phyloP scores from a whole-genome alignment of 2,113 vertebrate genomes.

The Anguilla rostrata region DNA sequence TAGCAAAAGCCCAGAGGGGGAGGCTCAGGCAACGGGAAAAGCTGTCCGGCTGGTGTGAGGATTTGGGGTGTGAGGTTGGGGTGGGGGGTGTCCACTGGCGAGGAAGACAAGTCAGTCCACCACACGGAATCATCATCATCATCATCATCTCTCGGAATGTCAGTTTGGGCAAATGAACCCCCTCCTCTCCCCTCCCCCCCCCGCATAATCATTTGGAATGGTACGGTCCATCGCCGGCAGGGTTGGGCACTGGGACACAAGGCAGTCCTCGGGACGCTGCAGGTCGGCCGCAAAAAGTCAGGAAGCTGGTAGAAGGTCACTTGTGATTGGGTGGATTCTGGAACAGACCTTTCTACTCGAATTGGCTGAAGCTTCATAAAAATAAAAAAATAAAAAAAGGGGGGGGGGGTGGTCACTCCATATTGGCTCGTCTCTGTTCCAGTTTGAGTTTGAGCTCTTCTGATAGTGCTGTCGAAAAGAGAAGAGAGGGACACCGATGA shows the following conservation, averaged over 20 bases:
- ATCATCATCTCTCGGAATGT: neutral
- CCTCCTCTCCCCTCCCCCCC: neutral
- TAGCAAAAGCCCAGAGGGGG: neutral
- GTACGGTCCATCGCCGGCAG: neutral
- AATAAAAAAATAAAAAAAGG: no score
- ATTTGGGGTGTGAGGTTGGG: neutral
- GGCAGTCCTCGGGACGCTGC: neutral
- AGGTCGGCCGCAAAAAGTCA: neutral
- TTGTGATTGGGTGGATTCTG: slow-evolving; percentile 32
- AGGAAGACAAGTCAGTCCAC: neutral
- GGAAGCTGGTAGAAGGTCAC: slow-evolving; percentile 39
- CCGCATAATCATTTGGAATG: neutral
- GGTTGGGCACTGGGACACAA: neutral
- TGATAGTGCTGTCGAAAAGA: slow-evolving; percentile 50
- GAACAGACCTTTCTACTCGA: neutral
- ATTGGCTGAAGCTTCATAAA: neutral
- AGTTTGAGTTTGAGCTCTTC: slow-evolving; percentile 76
- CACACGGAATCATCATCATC: neutral
- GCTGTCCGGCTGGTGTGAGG: neutral
- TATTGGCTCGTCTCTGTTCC: slow-evolving; percentile 67
- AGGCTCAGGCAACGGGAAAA: neutral
- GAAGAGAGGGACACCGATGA: slow-evolving; percentile 10
- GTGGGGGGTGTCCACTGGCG: neutral
- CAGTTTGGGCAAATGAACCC: neutral
- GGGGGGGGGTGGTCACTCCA: slow-evolving; percentile 56